Conservation (phyloP, 2,113 vertebrate genomes). For the Agelaius tricolor region DNA sequence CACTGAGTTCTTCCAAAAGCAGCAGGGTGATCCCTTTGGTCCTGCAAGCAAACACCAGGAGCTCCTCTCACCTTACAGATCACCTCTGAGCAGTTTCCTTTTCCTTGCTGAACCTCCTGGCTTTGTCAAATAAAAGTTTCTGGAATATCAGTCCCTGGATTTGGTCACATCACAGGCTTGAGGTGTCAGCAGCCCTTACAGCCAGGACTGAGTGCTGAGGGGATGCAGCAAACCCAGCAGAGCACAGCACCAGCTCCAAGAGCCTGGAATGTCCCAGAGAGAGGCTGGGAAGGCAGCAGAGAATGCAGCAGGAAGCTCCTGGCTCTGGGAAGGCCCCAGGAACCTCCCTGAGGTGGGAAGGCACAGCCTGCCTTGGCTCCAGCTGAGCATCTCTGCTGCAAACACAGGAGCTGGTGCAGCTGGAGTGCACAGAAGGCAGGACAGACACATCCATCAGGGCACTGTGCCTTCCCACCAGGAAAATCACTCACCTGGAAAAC, state of each 20-base stretch:
- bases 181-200: neutral
- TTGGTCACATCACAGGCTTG: neutral
- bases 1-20: neutral
- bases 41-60: neutral
- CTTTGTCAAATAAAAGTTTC: neutral
- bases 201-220: neutral
- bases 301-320: neutral
- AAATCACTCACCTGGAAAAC: neutral
- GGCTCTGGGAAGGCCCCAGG: neutral
- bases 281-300: neutral
- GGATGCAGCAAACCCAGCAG: neutral
- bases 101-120: neutral
- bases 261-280: neutral
- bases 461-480: neutral
- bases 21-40: neutral
- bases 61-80: neutral
- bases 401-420: neutral
- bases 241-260: neutral
- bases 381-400: rapidly evolving
- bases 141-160: neutral
- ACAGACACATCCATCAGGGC: neutral
- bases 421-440: rapidly evolving
- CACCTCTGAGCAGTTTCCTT: neutral
- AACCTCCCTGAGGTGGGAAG: neutral
- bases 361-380: neutral